phyloP scores from a whole-genome alignment of 1,140 invertebrate species.

The Rhopalosiphum padi region DNA sequence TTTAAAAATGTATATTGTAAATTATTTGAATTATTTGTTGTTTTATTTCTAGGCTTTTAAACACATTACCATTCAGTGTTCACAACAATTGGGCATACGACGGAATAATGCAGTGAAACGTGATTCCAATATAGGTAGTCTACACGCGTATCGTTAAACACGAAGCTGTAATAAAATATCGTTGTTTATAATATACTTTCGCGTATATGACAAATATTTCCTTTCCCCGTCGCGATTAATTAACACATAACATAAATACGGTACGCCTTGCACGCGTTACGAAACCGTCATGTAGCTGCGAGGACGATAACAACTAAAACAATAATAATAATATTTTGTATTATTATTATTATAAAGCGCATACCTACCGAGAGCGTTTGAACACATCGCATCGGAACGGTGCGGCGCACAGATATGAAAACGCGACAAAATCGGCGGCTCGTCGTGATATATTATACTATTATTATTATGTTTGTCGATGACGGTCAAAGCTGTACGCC shows the following conservation, averaged over 20 bases:
- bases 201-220: background rate
- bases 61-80: too few species aligned
- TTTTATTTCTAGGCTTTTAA: background rate
- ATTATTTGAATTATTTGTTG: background rate
- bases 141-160: background rate
- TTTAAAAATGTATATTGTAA: background rate
- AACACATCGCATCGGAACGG: background rate
- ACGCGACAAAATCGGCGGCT: background rate
- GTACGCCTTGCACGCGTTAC: background rate
- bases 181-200: constrained; percentile 19
- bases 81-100: background rate
- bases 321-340: background rate
- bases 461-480: background rate
- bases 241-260: background rate
- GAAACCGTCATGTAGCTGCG: background rate
- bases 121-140: background rate
- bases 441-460: background rate
- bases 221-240: constrained; percentile 30
- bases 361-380: background rate
- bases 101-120: background rate
- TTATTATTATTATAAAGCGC: background rate
- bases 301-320: background rate
- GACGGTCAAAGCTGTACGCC: constrained; percentile 32
- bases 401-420: background rate
- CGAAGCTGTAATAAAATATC: background rate